These are phyloP conservation scores for Noctua janthina DNA, from an alignment of 2,888 invertebrate genomes.

Conservation along the genomic window DNA sequence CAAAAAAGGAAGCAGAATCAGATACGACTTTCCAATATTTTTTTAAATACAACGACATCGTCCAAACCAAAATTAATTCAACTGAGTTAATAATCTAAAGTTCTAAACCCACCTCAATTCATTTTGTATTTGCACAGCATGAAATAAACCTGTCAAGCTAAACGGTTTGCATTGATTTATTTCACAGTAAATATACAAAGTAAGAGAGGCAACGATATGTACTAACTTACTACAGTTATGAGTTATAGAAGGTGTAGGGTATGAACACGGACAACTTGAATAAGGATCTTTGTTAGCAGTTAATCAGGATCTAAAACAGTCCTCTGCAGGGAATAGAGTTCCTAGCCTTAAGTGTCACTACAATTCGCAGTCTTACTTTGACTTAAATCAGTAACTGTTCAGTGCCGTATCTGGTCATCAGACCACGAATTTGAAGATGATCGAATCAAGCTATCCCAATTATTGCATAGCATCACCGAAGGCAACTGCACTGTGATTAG, in stretches of 20 bases:
- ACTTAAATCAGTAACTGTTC: not conserved
- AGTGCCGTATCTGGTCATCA: not conserved
- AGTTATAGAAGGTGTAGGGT: slow-evolving; percentile 48
- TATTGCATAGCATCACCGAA: not conserved
- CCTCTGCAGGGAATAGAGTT: not conserved
- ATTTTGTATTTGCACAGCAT: slow-evolving; percentile 65
- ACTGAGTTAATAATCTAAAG: slow-evolving; percentile 40
- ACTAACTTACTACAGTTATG: slow-evolving; percentile 43
- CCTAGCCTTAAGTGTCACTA: not conserved
- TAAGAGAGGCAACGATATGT: slow-evolving; percentile 40
- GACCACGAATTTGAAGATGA: not conserved
- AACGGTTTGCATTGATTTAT: slow-evolving; percentile 64
- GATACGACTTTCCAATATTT: not conserved
- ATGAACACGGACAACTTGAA: slow-evolving; percentile 34
- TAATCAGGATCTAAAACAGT: slow-evolving; percentile 16
- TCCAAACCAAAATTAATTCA: slow-evolving; percentile 42
- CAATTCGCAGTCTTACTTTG: not conserved
- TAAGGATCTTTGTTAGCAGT: slow-evolving; percentile 32
- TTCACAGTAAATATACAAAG: slow-evolving; percentile 61
- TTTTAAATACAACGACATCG: slow-evolving; percentile 28
- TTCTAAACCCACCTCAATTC: slow-evolving; percentile 62
- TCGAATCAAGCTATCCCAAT: not conserved
- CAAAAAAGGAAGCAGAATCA: not conserved
- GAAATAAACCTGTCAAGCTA: slow-evolving; percentile 68
- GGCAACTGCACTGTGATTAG: not conserved